Evolutionary conservation across 1,140 invertebrate species (phyloP), one percentile per base, ranked within the genome.

Genomic region (Coelopa frigida): DNA sequence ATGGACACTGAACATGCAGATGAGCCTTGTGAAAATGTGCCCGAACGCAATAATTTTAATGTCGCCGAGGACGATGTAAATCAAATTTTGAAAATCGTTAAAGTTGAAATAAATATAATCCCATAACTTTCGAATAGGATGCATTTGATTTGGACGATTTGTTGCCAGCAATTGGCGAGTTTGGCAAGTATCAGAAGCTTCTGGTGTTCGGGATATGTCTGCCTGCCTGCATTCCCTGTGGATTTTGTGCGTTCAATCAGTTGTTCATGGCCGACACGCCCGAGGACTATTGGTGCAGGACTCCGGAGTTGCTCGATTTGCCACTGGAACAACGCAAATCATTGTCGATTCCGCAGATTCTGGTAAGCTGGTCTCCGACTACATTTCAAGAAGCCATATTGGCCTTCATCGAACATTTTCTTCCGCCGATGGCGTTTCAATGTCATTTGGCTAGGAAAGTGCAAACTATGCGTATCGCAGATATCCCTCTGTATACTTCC

Each of bases 241-340:
- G 88, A 2, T 91, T 91, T 66, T 87, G 88, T 64, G 87, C 87
- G 1, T 93, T 91, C 67, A 91, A 90, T 71, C 90, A 93, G 62
- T 76, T 89, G 3, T 91, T 91, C 65, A 88, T 90, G 84, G 78
- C 85, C 0, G 83, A 88, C 53, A 78, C 78, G 17, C 87, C 87
- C 0, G 76, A 68, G 29, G 66, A 82, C 24, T 84, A 90, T 70
- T 88, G 86, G 85, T 91, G 88, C 57, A 73, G 70, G 37, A 73
- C 87, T 4, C 84, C 86, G 0, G 76, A 81, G 49, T 66, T 89
- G 14, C 62, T 73, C 31, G 70, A 77, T 58, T 57, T 82, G 37
- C 73, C 76, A 27, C 50, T 76, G 24, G 75, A 81, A 36, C 70
- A 78, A 48, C 74, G 81, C 40, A 79, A 76, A 72, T 61, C 68